Percentiles rank a stretch among this genome's conserved stretches.
Evolutionary conservation across 1,140 invertebrate species (phyloP).

Genomic region (Eubasilissa regina): DNA sequence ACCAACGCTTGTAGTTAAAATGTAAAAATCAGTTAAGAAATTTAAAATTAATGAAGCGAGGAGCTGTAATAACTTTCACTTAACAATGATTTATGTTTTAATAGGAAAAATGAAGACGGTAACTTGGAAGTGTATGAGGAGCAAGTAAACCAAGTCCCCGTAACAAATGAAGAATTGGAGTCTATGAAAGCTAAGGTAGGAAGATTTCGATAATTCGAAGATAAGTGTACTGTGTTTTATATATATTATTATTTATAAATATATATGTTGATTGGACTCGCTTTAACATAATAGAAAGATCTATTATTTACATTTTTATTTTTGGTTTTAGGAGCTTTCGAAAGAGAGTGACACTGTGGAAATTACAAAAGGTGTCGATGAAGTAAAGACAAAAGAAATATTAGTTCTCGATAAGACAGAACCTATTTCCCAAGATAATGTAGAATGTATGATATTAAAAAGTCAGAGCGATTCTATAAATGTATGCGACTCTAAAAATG

Average conservation of each 20-base stretch:
- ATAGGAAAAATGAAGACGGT: conserved; percentile 70
- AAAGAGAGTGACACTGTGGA: not conserved
- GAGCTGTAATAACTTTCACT: too few species aligned
- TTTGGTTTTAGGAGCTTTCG: not conserved
- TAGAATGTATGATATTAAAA: too few species aligned
- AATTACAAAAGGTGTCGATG: not conserved
- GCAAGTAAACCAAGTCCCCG: conserved; percentile 63
- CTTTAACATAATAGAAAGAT: too few species aligned
- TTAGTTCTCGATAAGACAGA: not conserved
- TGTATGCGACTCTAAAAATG: not conserved
- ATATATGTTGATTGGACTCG: too few species aligned
- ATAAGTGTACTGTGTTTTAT: too few species aligned
- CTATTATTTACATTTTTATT: too few species aligned
- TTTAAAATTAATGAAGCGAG: too few species aligned
- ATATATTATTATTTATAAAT: too few species aligned
- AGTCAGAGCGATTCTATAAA: not conserved
- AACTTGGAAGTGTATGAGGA: conserved; percentile 72
- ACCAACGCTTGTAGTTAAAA: too few species aligned
- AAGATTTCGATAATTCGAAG: too few species aligned
- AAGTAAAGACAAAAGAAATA: not conserved
- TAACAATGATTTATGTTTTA: too few species aligned
- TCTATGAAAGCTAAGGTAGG: conserved; percentile 48
- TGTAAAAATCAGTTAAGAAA: too few species aligned
- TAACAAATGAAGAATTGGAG: conserved; percentile 49
- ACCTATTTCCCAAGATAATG: not conserved